Conservation (phyloP, 2,113 vertebrate species). For the Carassius carassius region DNA sequence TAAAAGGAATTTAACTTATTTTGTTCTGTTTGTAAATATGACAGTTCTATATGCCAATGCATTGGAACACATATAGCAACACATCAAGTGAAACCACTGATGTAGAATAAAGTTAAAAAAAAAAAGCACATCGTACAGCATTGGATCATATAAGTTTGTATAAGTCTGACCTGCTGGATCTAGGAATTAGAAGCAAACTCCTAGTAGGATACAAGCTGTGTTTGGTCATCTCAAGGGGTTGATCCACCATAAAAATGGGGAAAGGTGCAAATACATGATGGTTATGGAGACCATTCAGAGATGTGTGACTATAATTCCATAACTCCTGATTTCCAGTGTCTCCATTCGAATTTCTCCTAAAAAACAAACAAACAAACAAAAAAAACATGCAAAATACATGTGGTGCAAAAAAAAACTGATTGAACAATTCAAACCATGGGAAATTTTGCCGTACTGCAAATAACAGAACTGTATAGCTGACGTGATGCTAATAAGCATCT, state of each 20-base stretch:
- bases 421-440: background rate
- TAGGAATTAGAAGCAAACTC: slow-evolving; percentile 69
- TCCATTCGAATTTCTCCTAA: slow-evolving; percentile 86
- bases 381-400: slow-evolving; percentile 6
- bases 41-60: background rate
- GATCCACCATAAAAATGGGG: slow-evolving; percentile 85
- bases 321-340: slow-evolving; percentile 83
- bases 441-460: background rate
- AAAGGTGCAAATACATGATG: slow-evolving; percentile 83
- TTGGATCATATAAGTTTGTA: no score
- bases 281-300: slow-evolving; percentile 83
- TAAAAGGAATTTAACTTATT: background rate
- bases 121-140: background rate
- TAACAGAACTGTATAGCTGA: slow-evolving; percentile 70
- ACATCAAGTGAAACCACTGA: no score
- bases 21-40: background rate
- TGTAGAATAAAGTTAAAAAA: background rate
- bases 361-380: background rate
- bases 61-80: background rate
- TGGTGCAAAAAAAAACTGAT: no score
- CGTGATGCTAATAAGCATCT: slow-evolving; percentile 89
- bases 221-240: slow-evolving; percentile 93
- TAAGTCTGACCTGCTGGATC: slow-evolving; percentile 81
- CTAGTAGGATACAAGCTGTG: slow-evolving; percentile 79
- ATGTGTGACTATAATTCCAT: slow-evolving; percentile 82